Evolutionary conservation across 2,113 vertebrate species (phyloP).

Genomic region (Cyrtonyx montezumae): DNA sequence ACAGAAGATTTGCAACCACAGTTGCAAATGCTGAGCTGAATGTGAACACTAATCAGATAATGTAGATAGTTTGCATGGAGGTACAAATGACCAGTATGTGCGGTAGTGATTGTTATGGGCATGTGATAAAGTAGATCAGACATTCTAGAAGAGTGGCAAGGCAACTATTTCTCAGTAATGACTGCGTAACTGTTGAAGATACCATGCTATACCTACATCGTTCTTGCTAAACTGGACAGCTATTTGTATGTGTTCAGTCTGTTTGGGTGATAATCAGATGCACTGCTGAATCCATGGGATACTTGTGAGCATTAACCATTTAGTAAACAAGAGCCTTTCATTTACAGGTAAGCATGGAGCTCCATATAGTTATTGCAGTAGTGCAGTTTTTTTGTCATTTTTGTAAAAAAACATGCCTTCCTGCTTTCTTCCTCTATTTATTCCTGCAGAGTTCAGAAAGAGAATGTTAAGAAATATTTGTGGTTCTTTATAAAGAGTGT

Average conservation of each 20-base stretch:
- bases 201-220: background rate
- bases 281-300: background rate
- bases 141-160: background rate
- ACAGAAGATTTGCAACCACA: background rate
- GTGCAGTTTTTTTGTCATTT: background rate
- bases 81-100: rapidly evolving
- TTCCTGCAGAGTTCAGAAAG: background rate
- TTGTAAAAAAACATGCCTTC: background rate
- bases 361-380: background rate
- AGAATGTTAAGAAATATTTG: background rate
- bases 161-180: background rate
- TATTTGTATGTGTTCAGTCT: background rate
- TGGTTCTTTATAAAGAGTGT: background rate
- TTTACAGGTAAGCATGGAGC: background rate
- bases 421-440: background rate
- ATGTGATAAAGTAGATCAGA: background rate
- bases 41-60: background rate
- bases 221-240: background rate
- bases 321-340: background rate
- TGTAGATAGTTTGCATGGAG: background rate
- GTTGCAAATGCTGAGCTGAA: background rate
- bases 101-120: background rate
- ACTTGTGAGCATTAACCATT: background rate
- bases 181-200: background rate
- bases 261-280: background rate